Conservation (phyloP, 2,113 vertebrate species). For the Hylia prasina region DNA sequence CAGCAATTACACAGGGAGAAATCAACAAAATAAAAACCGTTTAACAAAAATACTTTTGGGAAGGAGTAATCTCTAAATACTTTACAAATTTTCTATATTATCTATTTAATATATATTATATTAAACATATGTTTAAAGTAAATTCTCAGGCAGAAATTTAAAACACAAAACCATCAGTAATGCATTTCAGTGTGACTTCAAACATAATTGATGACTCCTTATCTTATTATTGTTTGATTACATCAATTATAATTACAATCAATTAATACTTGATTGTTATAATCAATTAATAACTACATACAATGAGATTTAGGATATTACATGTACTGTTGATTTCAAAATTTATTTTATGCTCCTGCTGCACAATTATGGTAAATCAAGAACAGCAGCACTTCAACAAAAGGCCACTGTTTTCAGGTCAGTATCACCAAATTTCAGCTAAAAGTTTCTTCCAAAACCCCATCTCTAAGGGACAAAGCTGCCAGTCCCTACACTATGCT, state of each 20-base stretch:
- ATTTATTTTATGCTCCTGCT: neutral
- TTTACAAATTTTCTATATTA: neutral
- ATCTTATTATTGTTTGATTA: neutral
- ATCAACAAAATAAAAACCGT: neutral
- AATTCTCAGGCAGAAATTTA: neutral
- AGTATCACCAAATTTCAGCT: neutral
- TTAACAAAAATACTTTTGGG: neutral
- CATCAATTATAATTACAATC: neutral
- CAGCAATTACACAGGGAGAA: neutral
- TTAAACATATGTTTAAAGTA: neutral
- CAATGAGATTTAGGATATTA: neutral
- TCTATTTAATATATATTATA: neutral
- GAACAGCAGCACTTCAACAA: neutral
- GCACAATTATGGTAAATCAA: neutral
- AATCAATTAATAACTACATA: neutral
- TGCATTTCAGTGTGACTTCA: neutral
- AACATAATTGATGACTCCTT: neutral
- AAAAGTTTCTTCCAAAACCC: neutral
- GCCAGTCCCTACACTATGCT: neutral
- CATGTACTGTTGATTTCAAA: neutral
- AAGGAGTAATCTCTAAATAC: neutral
- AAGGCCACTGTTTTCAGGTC: accelerated
- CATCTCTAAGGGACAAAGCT: neutral
- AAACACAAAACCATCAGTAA: neutral
- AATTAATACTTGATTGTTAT: neutral